phyloP scores from a whole-genome alignment of 2,113 vertebrate species.

The Ochotona curzoniae region DNA sequence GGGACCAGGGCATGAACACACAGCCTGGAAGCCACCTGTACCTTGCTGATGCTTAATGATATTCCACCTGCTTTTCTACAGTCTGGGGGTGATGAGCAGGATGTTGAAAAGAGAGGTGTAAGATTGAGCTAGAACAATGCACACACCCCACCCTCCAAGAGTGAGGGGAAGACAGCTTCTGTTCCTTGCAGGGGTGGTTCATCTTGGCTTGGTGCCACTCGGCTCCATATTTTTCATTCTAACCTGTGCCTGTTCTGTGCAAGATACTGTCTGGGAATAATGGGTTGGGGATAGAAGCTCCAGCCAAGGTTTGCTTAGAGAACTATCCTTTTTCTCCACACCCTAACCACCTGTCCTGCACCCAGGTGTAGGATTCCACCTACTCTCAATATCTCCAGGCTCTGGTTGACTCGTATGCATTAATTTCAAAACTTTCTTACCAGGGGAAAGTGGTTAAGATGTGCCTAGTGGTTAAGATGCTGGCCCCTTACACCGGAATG shows the following conservation, averaged over 20 bases:
- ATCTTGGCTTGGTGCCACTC: neutral
- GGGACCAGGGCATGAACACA: neutral
- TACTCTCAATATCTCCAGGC: neutral
- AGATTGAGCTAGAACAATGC: neutral
- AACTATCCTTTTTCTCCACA: too few species aligned
- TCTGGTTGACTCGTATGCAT: too few species aligned
- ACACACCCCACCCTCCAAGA: neutral
- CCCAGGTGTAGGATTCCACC: neutral
- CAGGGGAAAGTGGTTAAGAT: too few species aligned
- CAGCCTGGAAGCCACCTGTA: neutral
- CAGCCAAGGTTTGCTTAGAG: neutral
- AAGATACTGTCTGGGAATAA: neutral
- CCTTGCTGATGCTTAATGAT: neutral
- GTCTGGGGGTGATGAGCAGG: too few species aligned
- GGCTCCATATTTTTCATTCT: neutral
- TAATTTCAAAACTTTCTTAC: too few species aligned
- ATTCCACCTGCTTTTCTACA: neutral
- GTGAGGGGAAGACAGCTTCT: neutral
- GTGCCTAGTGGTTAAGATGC: too few species aligned
- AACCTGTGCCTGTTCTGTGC: neutral
- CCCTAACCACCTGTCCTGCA: too few species aligned
- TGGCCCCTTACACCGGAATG: too few species aligned
- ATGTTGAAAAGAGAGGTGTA: neutral
- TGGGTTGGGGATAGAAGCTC: neutral
- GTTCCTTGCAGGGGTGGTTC: neutral